These are phyloP conservation scores for Galeruca laticollis DNA, from an alignment of 2,888 invertebrate genomes.

Conservation along the genomic window DNA sequence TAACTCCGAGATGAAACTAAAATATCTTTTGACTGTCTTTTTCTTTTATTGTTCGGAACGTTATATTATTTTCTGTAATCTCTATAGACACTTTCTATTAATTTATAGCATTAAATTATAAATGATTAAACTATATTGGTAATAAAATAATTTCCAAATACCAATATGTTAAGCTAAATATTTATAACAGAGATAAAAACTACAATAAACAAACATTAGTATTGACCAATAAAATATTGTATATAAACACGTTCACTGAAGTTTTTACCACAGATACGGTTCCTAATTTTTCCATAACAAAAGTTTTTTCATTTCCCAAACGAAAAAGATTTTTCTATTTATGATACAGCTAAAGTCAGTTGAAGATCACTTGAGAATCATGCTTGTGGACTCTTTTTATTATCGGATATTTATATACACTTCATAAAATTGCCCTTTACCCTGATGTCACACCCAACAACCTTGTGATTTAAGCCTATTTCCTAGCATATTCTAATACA, in stretches of 20 bases:
- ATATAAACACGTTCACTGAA: background rate
- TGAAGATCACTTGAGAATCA: too few species aligned
- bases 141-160: background rate
- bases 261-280: too few species aligned
- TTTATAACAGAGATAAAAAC: background rate
- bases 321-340: too few species aligned
- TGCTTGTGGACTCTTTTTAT: too few species aligned
- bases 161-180: background rate
- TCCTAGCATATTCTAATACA: too few species aligned
- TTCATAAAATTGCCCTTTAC: too few species aligned
- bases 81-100: background rate
- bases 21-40: background rate
- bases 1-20: background rate
- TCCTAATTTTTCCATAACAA: too few species aligned
- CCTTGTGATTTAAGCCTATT: too few species aligned
- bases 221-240: background rate
- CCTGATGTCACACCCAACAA: too few species aligned
- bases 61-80: background rate
- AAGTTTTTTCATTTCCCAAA: too few species aligned
- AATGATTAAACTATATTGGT: background rate
- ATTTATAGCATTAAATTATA: background rate
- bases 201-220: background rate
- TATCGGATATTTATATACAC: too few species aligned
- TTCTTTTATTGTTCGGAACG: background rate
- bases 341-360: too few species aligned